These are phyloP conservation scores for Kryptolebias marmoratus DNA, from an alignment of 2,113 vertebrate genomes.

Conservation along the genomic window DNA sequence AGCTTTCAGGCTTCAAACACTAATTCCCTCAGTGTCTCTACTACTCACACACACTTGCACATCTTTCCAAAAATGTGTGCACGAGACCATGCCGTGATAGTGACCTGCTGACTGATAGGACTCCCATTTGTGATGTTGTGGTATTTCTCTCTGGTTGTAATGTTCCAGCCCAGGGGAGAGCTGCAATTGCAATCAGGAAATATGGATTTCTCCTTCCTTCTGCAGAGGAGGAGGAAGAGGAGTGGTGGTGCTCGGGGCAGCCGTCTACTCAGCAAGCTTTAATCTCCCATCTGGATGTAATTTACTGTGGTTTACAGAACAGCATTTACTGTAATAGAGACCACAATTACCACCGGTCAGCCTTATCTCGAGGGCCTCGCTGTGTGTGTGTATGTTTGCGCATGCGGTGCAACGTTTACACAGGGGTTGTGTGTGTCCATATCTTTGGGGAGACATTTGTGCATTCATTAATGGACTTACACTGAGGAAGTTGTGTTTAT, in stretches of 20 bases:
- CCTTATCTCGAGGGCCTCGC: conserved; percentile 76
- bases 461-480: conserved; percentile 63
- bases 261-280: conserved; percentile 78
- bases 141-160: conserved; percentile 73
- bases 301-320: conserved; percentile 83
- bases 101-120: conserved; percentile 52
- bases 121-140: conserved; percentile 63
- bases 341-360: conserved; percentile 81
- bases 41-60: not conserved
- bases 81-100: conserved; percentile 13
- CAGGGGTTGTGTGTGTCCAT: conserved; percentile 45
- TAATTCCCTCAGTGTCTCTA: not conserved
- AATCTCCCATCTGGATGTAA: conserved; percentile 86
- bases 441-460: conserved; percentile 63
- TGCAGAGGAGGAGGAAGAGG: conserved; percentile 51
- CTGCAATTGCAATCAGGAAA: conserved; percentile 82
- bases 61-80: conserved; percentile 17
- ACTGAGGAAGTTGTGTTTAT: conserved; percentile 68
- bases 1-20: not conserved
- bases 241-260: conserved; percentile 74
- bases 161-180: conserved; percentile 74
- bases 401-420: conserved; percentile 37
- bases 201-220: conserved; percentile 83
- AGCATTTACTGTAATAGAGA: conserved; percentile 85
- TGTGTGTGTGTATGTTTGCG: conserved; percentile 50